Percentiles rank a stretch among this genome's conserved stretches.
phyloP scores from a whole-genome alignment of 2,888 invertebrate genomes.

The Hypsopygia costalis region DNA sequence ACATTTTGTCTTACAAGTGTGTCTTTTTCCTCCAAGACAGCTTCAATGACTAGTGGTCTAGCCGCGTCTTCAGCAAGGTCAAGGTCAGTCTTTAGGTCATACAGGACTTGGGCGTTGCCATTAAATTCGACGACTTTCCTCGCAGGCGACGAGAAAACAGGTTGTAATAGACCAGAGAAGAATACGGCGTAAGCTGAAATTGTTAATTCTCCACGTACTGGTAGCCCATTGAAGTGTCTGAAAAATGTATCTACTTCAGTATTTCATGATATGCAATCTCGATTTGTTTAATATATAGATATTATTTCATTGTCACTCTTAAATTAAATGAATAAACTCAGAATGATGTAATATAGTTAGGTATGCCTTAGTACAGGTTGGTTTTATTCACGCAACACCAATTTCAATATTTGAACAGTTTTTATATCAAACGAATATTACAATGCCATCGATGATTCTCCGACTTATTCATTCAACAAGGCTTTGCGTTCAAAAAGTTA shows the following conservation, averaged over 20 bases:
- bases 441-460: background rate
- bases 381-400: background rate
- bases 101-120: conserved; percentile 85
- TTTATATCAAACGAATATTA: conserved; percentile 1
- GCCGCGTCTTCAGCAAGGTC: conserved; percentile 89
- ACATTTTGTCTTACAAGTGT: conserved; percentile 92
- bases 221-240: conserved; percentile 92
- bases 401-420: background rate
- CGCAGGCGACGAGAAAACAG: conserved; percentile 86
- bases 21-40: conserved; percentile 93
- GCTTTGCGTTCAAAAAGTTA: conserved; percentile 27
- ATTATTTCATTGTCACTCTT: too few species aligned
- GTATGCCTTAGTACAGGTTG: too few species aligned
- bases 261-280: too few species aligned
- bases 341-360: background rate
- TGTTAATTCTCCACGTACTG: conserved; percentile 92
- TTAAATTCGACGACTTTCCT: conserved; percentile 86
- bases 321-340: too few species aligned
- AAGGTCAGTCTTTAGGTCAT: conserved; percentile 87
- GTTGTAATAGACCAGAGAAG: conserved; percentile 89
- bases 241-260: conserved; percentile 6
- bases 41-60: conserved; percentile 91
- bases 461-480: conserved; percentile 17
- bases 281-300: too few species aligned
- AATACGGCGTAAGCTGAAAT: conserved; percentile 92